Percentiles rank a stretch among this genome's conserved stretches.
Conservation (phyloP, 2,888 invertebrate genomes). For the Drosophila stalkeri region DNA sequence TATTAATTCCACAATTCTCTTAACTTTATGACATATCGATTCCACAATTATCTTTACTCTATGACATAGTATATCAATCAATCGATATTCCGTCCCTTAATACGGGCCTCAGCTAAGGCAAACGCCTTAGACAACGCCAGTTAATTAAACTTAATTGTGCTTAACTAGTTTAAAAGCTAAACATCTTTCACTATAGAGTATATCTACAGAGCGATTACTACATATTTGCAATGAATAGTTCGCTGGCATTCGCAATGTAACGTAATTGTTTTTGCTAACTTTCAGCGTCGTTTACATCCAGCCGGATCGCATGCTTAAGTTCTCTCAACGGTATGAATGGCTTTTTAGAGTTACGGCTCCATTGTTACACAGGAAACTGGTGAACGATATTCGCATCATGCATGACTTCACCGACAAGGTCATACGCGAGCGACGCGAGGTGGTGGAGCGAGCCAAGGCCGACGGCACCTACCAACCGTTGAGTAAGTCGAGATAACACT, state of each 20-base stretch:
- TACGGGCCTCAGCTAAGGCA: not conserved
- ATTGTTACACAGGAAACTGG: conserved; percentile 49
- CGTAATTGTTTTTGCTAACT: not conserved
- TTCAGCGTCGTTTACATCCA: conserved; percentile 71
- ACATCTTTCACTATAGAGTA: not conserved
- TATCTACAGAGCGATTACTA: not conserved
- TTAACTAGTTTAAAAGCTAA: not conserved
- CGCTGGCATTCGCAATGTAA: not conserved
- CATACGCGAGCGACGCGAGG: conserved; percentile 67
- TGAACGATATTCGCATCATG: conserved; percentile 64
- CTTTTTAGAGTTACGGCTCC: conserved; percentile 70
- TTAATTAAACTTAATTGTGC: not conserved
- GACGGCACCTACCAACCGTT: conserved; percentile 63
- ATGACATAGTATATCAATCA: not conserved
- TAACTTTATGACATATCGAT: not conserved
- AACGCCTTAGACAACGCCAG: not conserved
- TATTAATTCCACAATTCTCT: not conserved
- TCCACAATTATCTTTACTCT: not conserved
- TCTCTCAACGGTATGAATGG: conserved; percentile 73
- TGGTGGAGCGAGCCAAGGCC: conserved; percentile 59
- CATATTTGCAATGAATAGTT: not conserved
- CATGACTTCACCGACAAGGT: conserved; percentile 77
- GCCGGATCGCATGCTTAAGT: conserved; percentile 69
- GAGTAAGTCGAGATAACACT: conserved; percentile 50
- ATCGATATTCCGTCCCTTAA: not conserved